Conservation (phyloP, 2,113 vertebrate species). For the Tragelaphus imberbis region DNA sequence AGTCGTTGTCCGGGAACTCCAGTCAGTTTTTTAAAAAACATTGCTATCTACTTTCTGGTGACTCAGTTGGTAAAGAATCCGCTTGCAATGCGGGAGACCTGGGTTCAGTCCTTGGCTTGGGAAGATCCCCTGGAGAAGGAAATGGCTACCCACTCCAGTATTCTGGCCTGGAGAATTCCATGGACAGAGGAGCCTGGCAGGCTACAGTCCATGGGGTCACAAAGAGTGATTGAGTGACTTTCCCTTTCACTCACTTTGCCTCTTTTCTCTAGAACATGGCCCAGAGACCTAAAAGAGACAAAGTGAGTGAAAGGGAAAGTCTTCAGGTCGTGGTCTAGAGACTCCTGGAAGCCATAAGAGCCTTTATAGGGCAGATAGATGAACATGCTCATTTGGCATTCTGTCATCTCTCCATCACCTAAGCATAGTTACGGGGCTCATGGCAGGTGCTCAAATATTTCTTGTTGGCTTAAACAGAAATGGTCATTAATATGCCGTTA, state of each 20-base stretch:
- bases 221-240: background rate
- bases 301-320: background rate
- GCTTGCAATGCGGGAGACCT: background rate
- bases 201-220: accelerated
- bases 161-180: background rate
- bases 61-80: background rate
- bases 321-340: background rate
- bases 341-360: background rate
- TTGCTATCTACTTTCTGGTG: background rate
- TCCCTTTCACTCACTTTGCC: background rate
- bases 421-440: background rate
- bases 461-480: background rate
- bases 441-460: background rate
- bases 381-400: background rate
- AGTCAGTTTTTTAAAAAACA: background rate
- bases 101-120: background rate
- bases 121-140: background rate
- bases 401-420: background rate
- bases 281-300: background rate
- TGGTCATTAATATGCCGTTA: background rate
- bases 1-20: background rate
- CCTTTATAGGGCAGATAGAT: background rate
- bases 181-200: background rate
- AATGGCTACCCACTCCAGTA: background rate
- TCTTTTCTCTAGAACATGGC: background rate